These are phyloP conservation scores for Montifringilla adamsi DNA, from an alignment of 2,113 vertebrate species.

Conservation along the genomic window DNA sequence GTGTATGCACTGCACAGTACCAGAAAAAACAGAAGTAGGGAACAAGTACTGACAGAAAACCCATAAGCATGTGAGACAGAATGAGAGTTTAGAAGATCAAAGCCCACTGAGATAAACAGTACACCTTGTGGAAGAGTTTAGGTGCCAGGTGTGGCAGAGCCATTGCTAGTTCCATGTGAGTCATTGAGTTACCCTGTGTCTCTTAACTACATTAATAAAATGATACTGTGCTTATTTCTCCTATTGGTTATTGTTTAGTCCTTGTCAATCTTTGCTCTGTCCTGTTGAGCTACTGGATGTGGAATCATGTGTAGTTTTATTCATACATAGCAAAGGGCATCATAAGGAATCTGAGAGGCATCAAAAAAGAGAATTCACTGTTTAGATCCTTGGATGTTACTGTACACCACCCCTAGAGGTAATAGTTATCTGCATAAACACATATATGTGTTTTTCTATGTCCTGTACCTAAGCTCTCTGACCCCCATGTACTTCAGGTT, in stretches of 20 bases:
- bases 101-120: background rate
- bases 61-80: background rate
- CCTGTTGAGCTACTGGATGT: background rate
- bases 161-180: background rate
- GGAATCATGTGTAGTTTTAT: background rate
- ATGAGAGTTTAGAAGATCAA: background rate
- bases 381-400: background rate
- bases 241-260: background rate
- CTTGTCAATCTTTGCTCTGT: background rate
- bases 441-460: constrained; percentile 14
- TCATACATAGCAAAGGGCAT: background rate
- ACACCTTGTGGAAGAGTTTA: background rate
- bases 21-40: background rate
- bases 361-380: background rate
- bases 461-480: background rate
- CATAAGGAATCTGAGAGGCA: background rate
- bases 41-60: background rate
- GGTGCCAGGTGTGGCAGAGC: fast-evolving
- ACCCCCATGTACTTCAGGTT: background rate
- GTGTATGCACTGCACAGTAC: background rate
- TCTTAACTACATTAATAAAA: constrained; percentile 34
- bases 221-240: background rate
- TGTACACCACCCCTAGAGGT: background rate
- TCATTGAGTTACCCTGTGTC: background rate
- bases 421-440: background rate